A percentile compares a stretch with the other conserved stretches of the same genome.
Conservation (phyloP, 2,888 invertebrate species). For the Chloromyia formosa region DNA sequence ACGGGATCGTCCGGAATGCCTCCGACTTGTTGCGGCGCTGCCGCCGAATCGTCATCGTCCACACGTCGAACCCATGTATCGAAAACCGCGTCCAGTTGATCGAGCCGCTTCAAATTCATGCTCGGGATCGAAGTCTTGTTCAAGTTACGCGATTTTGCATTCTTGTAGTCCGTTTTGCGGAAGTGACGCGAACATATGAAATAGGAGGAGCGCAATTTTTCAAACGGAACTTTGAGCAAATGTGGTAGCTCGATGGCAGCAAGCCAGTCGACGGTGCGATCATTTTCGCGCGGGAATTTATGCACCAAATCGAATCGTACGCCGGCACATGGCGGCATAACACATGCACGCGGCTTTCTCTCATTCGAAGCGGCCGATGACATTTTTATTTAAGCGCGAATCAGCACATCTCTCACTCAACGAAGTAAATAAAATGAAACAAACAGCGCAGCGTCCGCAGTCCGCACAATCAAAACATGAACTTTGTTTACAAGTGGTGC, state of each 20-base stretch:
- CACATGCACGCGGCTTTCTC: conserved; percentile 49
- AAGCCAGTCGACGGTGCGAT: conserved; percentile 51
- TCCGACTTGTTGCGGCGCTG: too few relatives aligned
- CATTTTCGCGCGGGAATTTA: conserved; percentile 52
- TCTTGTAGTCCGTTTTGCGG: conserved; percentile 53
- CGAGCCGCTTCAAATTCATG: conserved; percentile 52
- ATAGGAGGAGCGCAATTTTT: conserved; percentile 49
- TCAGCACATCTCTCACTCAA: too few relatives aligned
- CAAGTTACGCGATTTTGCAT: conserved; percentile 53
- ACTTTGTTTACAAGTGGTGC: too few relatives aligned
- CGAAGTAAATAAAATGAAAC: too few relatives aligned
- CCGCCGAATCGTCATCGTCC: too few relatives aligned
- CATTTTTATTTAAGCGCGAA: conserved; percentile 1
- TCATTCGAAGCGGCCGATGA: neutral
- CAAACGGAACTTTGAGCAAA: conserved; percentile 44
- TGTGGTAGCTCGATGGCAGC: conserved; percentile 48
- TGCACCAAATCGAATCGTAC: conserved; percentile 54
- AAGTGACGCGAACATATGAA: conserved; percentile 56
- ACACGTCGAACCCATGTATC: neutral
- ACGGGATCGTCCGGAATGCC: too few relatives aligned
- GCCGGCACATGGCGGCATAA: conserved; percentile 52
- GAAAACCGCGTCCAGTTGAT: conserved; percentile 46
- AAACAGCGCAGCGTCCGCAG: too few relatives aligned
- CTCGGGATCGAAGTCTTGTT: conserved; percentile 54
- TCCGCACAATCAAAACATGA: too few relatives aligned